A percentile compares a stretch with the other conserved stretches of the same genome.
phyloP scores from a whole-genome alignment of 2,797 vertebrate species.

The Australoheros facetus region DNA sequence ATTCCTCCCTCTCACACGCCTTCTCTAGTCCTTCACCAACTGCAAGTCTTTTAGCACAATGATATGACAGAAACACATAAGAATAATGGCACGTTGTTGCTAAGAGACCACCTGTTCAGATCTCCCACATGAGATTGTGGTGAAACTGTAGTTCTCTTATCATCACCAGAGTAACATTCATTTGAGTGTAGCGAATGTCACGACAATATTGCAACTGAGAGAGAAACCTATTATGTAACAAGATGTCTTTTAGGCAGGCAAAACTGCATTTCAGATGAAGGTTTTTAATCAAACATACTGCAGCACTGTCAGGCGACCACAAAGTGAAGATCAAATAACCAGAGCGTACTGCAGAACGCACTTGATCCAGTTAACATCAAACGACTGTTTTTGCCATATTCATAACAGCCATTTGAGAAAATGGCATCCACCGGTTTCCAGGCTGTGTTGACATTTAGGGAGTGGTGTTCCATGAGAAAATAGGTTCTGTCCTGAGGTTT shows the following conservation, averaged over 20 bases:
- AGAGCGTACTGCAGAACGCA: neutral
- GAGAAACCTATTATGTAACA: constrained; percentile 47
- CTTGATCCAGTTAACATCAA: constrained; percentile 32
- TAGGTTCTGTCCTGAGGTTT: constrained; percentile 63
- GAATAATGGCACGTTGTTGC: constrained; percentile 81
- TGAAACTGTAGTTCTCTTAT: constrained; percentile 60
- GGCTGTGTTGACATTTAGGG: constrained; percentile 69
- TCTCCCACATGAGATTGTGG: constrained; percentile 70
- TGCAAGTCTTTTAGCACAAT: constrained; percentile 61
- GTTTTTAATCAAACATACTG: constrained; percentile 11
- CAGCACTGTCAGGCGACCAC: constrained; percentile 12
- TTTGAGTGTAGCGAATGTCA: constrained; percentile 55
- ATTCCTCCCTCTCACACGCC: constrained; percentile 35
- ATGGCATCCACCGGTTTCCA: constrained; percentile 41
- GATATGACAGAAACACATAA: constrained; percentile 78
- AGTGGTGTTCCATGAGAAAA: constrained; percentile 71
- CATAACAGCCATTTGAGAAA: constrained; percentile 53
- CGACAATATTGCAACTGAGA: constrained; percentile 36
- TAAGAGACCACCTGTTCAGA: constrained; percentile 85
- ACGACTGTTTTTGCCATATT: constrained; percentile 31
- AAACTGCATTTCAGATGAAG: constrained; percentile 13
- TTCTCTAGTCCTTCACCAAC: constrained; percentile 41
- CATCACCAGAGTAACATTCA: constrained; percentile 61
- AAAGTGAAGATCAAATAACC: constrained; percentile 20
- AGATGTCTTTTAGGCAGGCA: constrained; percentile 18